These are phyloP conservation scores for Philereme vetulata DNA, from an alignment of 2,888 invertebrate genomes.

Conservation along the genomic window DNA sequence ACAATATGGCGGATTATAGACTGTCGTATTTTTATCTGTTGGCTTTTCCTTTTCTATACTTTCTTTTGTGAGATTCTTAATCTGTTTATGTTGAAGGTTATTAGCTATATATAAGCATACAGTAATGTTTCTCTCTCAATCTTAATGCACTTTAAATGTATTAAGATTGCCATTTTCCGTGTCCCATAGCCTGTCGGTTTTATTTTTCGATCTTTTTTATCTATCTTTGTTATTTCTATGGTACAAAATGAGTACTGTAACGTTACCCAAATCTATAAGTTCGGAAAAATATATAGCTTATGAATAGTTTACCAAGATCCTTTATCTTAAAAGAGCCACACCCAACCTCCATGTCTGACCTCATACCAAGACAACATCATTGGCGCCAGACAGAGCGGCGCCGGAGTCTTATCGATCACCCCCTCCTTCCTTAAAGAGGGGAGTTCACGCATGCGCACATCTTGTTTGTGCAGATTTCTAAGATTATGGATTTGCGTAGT, in stretches of 20 bases:
- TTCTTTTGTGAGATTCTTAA: slow-evolving; percentile 12
- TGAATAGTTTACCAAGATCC: not conserved
- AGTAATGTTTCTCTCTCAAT: not conserved
- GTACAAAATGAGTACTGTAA: no score
- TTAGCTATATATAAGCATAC: not conserved
- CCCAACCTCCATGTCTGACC: slow-evolving; percentile 15
- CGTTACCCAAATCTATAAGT: no score
- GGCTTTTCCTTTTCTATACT: slow-evolving; percentile 35
- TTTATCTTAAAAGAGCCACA: slow-evolving; percentile 9
- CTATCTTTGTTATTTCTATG: no score
- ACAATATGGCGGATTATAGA: slow-evolving; percentile 53
- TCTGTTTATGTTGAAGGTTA: not conserved
- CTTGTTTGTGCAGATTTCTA: slow-evolving; percentile 63
- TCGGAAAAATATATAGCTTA: no score
- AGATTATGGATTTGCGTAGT: slow-evolving; percentile 61
- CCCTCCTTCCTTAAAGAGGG: slow-evolving; percentile 38
- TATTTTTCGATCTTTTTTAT: no score
- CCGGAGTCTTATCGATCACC: slow-evolving; percentile 73
- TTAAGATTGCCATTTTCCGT: no score
- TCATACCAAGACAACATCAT: slow-evolving; percentile 34
- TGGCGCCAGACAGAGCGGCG: slow-evolving; percentile 77
- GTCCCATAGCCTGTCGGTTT: no score
- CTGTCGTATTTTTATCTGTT: slow-evolving; percentile 39
- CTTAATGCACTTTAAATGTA: no score
- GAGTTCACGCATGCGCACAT: slow-evolving; percentile 60